These are phyloP conservation scores for Perdix hodgsoniae DNA, from an alignment of 2,797 vertebrate genomes.

Conservation along the genomic window DNA sequence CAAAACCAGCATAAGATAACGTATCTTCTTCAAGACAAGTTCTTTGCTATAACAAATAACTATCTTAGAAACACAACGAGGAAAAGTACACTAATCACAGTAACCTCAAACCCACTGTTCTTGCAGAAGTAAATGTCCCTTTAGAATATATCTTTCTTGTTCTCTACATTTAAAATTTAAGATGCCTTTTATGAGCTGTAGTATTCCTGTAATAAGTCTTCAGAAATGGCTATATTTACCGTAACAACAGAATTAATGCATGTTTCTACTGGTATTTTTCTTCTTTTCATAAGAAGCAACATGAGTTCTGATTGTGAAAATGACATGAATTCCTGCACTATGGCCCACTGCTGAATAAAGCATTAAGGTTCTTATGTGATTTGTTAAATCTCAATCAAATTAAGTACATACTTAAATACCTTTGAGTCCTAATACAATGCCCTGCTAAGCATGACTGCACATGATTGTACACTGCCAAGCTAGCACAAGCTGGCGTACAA, in stretches of 20 bases:
- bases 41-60: not conserved
- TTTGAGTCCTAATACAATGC: not conserved
- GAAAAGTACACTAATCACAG: not conserved
- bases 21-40: not conserved
- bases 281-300: constrained; percentile 5
- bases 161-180: not conserved
- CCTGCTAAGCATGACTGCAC: not conserved
- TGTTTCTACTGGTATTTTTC: not conserved
- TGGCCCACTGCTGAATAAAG: fast-evolving
- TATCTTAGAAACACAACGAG: not conserved
- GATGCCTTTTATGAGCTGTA: not conserved
- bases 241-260: not conserved
- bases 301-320: not conserved
- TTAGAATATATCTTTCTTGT: not conserved
- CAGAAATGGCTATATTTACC: not conserved
- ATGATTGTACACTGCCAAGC: not conserved
- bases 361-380: not conserved
- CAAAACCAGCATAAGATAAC: not conserved
- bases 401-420: not conserved
- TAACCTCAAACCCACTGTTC: not conserved
- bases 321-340: not conserved
- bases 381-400: not conserved
- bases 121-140: not conserved
- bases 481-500: not conserved
- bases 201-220: not conserved